Evolutionary conservation across 2,797 vertebrate species (phyloP).

Genomic region (Acrocephalus scirpaceus): DNA sequence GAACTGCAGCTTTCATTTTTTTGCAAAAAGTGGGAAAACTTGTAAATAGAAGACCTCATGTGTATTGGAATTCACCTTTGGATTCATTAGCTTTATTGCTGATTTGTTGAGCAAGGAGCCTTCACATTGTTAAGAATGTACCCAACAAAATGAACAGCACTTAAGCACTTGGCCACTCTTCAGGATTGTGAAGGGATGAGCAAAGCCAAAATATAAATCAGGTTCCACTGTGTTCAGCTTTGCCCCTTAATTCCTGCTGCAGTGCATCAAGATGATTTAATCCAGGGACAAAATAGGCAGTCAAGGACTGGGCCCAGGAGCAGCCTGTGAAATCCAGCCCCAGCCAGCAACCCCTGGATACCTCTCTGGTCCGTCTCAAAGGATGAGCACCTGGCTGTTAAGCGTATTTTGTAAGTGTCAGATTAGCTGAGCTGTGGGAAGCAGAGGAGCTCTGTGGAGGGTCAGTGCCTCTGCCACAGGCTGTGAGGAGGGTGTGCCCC

Average conservation of each 20-base stretch:
- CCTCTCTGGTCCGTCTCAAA: neutral
- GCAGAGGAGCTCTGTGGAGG: neutral
- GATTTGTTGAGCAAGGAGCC: neutral
- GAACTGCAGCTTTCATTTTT: neutral
- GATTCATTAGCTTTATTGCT: neutral
- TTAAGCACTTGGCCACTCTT: neutral
- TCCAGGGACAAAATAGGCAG: neutral
- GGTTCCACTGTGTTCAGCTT: fast-evolving
- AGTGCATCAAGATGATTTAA: neutral
- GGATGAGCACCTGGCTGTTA: neutral
- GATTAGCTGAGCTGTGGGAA: neutral
- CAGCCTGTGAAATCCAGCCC: neutral
- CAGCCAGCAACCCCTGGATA: neutral
- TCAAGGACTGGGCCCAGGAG: neutral
- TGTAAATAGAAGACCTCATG: neutral
- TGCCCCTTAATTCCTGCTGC: neutral
- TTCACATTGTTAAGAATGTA: neutral
- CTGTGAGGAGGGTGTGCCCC: neutral
- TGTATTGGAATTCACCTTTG: neutral
- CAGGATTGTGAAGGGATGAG: neutral
- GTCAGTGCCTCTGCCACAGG: neutral
- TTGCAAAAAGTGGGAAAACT: neutral
- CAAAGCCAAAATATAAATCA: neutral
- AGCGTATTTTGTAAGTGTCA: neutral
- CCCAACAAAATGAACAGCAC: neutral